Percentiles rank a stretch among this genome's conserved stretches.
phyloP scores from a whole-genome alignment of 2,113 vertebrate genomes.

The Epinephelus fuscoguttatus region DNA sequence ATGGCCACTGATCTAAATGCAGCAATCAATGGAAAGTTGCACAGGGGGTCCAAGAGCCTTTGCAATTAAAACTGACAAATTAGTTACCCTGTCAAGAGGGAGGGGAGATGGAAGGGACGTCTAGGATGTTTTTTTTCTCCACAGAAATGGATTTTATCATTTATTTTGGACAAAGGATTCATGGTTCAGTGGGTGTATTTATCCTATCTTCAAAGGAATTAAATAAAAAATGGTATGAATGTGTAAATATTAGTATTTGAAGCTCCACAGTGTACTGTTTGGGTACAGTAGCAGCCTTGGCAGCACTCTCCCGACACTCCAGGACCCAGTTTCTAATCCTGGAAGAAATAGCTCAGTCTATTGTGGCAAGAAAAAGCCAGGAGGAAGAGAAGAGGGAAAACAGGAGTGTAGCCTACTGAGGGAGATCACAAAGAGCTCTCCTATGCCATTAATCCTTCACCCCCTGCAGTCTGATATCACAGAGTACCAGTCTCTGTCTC shows the following conservation, averaged over 20 bases:
- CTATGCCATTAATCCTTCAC: conserved; percentile 72
- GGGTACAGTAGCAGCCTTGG: conserved; percentile 5
- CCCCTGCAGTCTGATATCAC: conserved; percentile 72
- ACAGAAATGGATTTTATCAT: conserved; percentile 34
- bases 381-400: conserved; percentile 51
- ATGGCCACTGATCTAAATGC: conserved; percentile 75
- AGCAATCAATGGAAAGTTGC: conserved; percentile 74
- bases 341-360: conserved; percentile 51
- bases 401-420: conserved; percentile 49
- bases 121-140: conserved; percentile 1
- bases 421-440: conserved; percentile 66
- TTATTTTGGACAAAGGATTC: conserved; percentile 26
- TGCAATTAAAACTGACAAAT: conserved; percentile 82
- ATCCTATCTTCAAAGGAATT: conserved; percentile 3
- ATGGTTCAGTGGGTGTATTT: conserved; percentile 18
- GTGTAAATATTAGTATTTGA: conserved; percentile 32
- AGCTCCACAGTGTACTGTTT: background rate
- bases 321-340: conserved; percentile 54
- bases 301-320: conserved; percentile 21
- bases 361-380: conserved; percentile 41
- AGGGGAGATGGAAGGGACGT: conserved; percentile 20
- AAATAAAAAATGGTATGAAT: background rate
- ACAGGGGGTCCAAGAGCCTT: conserved; percentile 57
- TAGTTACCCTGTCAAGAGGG: conserved; percentile 57
- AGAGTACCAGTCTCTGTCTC: conserved; percentile 36